Evolutionary conservation across 2,888 invertebrate genomes (phyloP).

Genomic region (Ophion slaviceki): DNA sequence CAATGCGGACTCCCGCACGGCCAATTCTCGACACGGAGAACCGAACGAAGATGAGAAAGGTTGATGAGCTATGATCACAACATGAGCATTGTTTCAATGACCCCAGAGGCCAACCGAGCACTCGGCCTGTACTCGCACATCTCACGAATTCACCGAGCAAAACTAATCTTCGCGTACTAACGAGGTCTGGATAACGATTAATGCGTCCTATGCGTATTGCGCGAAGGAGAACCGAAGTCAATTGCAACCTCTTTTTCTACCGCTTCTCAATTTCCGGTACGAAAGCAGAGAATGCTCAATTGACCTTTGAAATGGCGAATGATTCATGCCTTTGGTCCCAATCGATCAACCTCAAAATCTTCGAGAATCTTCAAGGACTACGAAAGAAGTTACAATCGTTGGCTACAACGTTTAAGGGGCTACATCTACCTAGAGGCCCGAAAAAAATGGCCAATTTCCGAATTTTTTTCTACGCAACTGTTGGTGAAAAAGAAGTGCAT

Average conservation of each 20-base stretch:
- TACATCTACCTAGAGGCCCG: too few relatives aligned
- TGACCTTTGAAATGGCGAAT: neutral
- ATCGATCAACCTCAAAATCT: neutral
- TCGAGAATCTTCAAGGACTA: neutral
- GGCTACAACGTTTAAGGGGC: neutral
- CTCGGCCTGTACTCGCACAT: slow-evolving; percentile 20
- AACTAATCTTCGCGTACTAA: slow-evolving; percentile 75
- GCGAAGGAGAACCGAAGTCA: neutral
- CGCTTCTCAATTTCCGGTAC: neutral
- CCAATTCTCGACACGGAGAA: slow-evolving; percentile 22
- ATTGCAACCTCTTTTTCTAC: neutral
- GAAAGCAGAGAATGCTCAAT: neutral
- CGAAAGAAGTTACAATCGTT: neutral
- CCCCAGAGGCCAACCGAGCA: slow-evolving; percentile 63
- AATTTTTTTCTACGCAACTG: too few relatives aligned
- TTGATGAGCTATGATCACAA: slow-evolving; percentile 77
- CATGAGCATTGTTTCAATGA: slow-evolving; percentile 78
- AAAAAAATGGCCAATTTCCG: too few relatives aligned
- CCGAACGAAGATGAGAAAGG: slow-evolving; percentile 53
- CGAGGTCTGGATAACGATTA: slow-evolving; percentile 61
- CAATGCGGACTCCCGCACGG: slow-evolving; percentile 56
- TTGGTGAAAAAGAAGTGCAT: too few relatives aligned
- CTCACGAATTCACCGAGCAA: neutral
- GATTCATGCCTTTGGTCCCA: neutral
- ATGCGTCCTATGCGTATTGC: slow-evolving; percentile 1